Evolutionary conservation across 2,797 vertebrate genomes (phyloP).

Genomic region (Helarctos malayanus): DNA sequence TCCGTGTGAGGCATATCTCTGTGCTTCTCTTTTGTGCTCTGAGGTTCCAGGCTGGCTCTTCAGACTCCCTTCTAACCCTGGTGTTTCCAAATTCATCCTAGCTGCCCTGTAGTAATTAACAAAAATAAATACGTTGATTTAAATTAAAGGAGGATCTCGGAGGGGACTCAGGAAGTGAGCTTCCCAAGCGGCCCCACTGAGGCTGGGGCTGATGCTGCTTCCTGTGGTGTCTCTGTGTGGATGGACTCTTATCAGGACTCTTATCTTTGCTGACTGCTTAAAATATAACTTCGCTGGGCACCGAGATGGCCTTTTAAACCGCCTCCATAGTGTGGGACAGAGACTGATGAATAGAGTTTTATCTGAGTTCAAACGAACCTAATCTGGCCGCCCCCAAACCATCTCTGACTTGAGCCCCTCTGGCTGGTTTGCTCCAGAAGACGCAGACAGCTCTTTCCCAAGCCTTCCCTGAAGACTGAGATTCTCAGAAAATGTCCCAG

Average conservation of each 20-base stretch:
- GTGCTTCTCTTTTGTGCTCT: background rate
- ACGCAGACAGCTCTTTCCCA: background rate
- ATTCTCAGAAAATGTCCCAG: background rate
- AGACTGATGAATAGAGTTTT: background rate
- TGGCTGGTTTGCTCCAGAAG: background rate
- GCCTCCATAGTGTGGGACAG: background rate
- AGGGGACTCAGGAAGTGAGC: slow-evolving; percentile 75
- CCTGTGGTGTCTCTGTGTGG: slow-evolving; percentile 53
- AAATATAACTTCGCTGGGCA: slow-evolving; percentile 55
- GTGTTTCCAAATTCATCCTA: background rate
- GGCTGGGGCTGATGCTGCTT: slow-evolving; percentile 65
- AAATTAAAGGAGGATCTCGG: background rate
- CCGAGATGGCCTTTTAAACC: slow-evolving; percentile 10
- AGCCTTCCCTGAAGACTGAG: background rate
- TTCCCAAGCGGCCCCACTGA: slow-evolving; percentile 8
- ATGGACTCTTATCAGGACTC: slow-evolving; percentile 11
- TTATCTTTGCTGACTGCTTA: slow-evolving; percentile 74
- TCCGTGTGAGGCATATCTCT: accelerated
- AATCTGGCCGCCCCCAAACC: background rate
- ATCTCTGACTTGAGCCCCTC: background rate
- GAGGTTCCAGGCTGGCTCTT: background rate
- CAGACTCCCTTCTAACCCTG: background rate
- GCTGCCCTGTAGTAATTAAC: background rate
- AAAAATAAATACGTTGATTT: background rate
- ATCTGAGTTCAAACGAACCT: background rate